Evolutionary conservation across 2,888 invertebrate genomes (phyloP), one percentile per base, ranked within the genome.

Genomic region (Rhingia campestris): DNA sequence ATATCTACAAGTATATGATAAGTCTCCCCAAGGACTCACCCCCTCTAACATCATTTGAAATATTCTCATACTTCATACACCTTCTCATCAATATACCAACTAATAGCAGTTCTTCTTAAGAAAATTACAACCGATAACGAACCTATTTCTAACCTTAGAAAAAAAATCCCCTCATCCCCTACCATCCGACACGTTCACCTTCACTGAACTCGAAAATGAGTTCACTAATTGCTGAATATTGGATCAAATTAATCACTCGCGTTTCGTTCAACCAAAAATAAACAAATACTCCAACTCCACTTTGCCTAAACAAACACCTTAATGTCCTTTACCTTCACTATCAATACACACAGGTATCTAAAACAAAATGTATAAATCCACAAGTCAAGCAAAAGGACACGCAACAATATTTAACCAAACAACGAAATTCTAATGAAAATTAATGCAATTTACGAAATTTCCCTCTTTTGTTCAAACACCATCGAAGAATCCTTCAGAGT

Each of bases 361-460:
- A 30, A 30, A 30, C 10, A 10, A 56, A 30, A 32, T 33, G 63
- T 35, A 22, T 51, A 69, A 22, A 33, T 37, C 32, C 49, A 35
- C 53, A 80, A 61, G 66, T 67, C 73, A 80, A 74, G 41, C 41
- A 35, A 73, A 59, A 41, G 59, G 80, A 61, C 79, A 73, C 39
- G n/a, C 64, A 58, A 54, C 39, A 45, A 37, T 37, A 54, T 53
- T 73, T 72, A 59, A 73, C 66, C 9, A 43, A 63, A 73, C 53
- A 59, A 7, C 61, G 37, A 41, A 7, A 58, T 7, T 45, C 61
- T 61, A 45, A 61, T 12, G 56, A 63, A 59, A 75, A 81, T 81
- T 81, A 81, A 75, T 69, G 81, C 63, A 75, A 81, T 81, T 81
- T 67, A 39, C 45, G 53, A 53, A 35, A 69, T 9, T 12, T 12